A percentile compares a stretch with the other conserved stretches of the same genome.
These are phyloP conservation scores for Cassiopea andromeda DNA, from an alignment of 30 jellyfish, hydroid and myxozoan genomes.

Conservation along the genomic window DNA sequence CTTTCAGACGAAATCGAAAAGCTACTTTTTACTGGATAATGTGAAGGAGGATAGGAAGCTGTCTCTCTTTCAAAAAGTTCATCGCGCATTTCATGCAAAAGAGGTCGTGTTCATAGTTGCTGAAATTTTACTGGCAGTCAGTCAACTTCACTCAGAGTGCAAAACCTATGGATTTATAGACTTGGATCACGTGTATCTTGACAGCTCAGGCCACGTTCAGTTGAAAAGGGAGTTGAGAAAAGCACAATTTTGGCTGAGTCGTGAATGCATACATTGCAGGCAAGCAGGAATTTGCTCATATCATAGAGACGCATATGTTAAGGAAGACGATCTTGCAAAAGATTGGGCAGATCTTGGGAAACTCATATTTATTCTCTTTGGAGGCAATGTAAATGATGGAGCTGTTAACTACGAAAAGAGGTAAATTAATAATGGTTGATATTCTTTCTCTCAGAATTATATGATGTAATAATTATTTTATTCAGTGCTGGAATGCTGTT, in stretches of 20 bases:
- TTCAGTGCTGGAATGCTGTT: too few species aligned
- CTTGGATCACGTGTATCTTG: constrained; percentile 59
- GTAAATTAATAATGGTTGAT: neutral
- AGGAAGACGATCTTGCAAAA: constrained; percentile 34
- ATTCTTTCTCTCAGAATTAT: too few species aligned
- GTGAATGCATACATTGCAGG: constrained; percentile 58
- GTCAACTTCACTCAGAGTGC: constrained; percentile 51
- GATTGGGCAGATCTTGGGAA: constrained; percentile 64
- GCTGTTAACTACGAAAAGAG: neutral
- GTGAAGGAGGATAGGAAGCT: constrained; percentile 48
- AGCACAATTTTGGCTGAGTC: constrained; percentile 45
- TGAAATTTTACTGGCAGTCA: constrained; percentile 66
- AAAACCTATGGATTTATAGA: constrained; percentile 37
- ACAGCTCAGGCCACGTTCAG: constrained; percentile 71
- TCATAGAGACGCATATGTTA: constrained; percentile 19
- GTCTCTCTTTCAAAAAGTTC: constrained; percentile 2
- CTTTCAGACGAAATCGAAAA: constrained; percentile 66
- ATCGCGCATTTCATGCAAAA: constrained; percentile 27
- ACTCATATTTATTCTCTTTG: constrained; percentile 39
- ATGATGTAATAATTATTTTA: too few species aligned
- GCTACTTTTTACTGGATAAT: constrained; percentile 56
- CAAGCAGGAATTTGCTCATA: constrained; percentile 27
- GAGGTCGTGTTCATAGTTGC: constrained; percentile 51
- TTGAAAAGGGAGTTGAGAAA: constrained; percentile 44
- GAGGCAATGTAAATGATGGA: neutral